Percentiles rank a stretch among this genome's conserved stretches.
These are phyloP conservation scores for Neoaliturus tenellus DNA, from an alignment of 2,888 invertebrate genomes.

Conservation along the genomic window DNA sequence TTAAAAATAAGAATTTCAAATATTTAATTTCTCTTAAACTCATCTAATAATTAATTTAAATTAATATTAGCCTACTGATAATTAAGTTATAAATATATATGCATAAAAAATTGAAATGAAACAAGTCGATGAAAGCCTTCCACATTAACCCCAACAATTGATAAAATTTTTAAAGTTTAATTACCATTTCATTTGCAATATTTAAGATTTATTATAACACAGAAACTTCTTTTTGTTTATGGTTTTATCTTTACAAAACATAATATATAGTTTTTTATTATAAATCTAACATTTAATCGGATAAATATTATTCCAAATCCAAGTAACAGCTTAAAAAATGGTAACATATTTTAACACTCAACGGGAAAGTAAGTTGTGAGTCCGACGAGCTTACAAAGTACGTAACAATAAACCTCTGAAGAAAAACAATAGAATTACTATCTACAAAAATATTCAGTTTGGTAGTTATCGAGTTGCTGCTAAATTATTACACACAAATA, in stretches of 20 bases:
- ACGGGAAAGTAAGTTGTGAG: constrained; percentile 30
- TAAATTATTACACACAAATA: constrained; percentile 53
- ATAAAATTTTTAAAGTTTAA: not conserved
- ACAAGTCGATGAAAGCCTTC: not conserved
- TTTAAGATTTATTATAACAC: constrained; percentile 21
- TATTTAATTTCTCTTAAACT: too few species aligned
- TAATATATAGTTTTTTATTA: constrained; percentile 17
- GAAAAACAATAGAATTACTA: constrained; percentile 44
- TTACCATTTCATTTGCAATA: not conserved
- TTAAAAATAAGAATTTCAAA: too few species aligned
- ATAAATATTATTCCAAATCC: constrained; percentile 41
- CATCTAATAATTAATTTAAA: too few species aligned
- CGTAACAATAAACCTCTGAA: constrained; percentile 56
- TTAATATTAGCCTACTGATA: too few species aligned
- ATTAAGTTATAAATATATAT: too few species aligned
- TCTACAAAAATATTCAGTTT: constrained; percentile 55
- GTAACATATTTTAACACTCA: constrained; percentile 41
- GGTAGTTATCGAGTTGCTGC: constrained; percentile 34
- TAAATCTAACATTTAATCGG: constrained; percentile 38
- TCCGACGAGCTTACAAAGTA: constrained; percentile 40
- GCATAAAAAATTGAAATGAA: not conserved
- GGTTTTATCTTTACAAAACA: not conserved
- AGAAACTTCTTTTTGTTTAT: constrained; percentile 4
- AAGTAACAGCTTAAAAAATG: constrained; percentile 47
- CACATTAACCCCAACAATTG: not conserved